Conservation (phyloP, 2,888 invertebrate genomes). For the Liposcelis brunnea region DNA sequence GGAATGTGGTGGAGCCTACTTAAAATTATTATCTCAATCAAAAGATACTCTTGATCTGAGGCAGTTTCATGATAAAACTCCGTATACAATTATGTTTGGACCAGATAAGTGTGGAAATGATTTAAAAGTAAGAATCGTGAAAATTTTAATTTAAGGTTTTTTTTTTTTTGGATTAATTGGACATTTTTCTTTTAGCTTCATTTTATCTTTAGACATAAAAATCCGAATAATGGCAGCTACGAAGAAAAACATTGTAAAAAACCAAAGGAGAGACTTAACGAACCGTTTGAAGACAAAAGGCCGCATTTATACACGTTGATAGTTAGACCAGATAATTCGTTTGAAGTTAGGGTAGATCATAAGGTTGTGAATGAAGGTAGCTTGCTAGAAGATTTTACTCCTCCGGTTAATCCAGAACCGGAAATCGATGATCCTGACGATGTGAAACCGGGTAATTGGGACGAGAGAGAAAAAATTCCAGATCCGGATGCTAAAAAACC, state of each 20-base stretch:
- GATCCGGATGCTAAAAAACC: constrained; percentile 82
- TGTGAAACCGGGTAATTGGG: constrained; percentile 79
- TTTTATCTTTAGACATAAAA: constrained; percentile 86
- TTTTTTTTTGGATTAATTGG: not conserved
- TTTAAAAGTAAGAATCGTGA: constrained; percentile 48
- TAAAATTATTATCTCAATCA: constrained; percentile 74
- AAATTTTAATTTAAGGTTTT: not conserved
- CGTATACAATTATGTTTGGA: constrained; percentile 99
- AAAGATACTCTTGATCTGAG: constrained; percentile 51
- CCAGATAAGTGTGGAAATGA: constrained; percentile 98
- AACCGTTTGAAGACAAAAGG: constrained; percentile 60
- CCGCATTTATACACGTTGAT: constrained; percentile 75
- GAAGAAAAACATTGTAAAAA: constrained; percentile 95
- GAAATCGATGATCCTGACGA: constrained; percentile 80
- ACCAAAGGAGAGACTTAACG: constrained; percentile 66
- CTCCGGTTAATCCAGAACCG: constrained; percentile 85
- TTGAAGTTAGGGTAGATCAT: constrained; percentile 65
- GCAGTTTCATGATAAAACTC: constrained; percentile 85
- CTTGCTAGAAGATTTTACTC: constrained; percentile 75
- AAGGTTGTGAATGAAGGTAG: constrained; percentile 71
- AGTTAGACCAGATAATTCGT: constrained; percentile 61
- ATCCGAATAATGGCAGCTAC: constrained; percentile 75
- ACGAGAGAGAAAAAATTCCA: constrained; percentile 82
- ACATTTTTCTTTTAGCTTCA: constrained; percentile 33
- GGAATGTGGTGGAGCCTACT: constrained; percentile 96